Base-by-base conservation (phyloP, 1,140 invertebrate genomes). In the Homarus americanus region DNA sequence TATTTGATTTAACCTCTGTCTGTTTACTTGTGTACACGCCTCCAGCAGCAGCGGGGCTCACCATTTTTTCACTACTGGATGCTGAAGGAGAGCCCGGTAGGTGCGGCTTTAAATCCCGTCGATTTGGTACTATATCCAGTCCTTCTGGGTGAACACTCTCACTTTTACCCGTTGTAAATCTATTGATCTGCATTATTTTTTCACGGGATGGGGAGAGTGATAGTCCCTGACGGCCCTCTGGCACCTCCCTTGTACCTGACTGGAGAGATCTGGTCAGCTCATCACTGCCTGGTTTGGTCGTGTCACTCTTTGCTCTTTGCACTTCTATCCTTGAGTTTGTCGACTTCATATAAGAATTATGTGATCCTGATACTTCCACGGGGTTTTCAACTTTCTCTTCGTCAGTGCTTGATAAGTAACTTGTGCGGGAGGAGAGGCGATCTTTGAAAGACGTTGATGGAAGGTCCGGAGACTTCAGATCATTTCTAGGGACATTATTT, bases 351-450 rank as follows among this genome's bases (percentile, higher is more conserved):
- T 32, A 4, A 7, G n/a, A 12, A 32, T 69, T 5, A 12, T 1
- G 28, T 32, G n/a, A 69, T 4, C 2, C 5, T 28, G n/a, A 32
- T 53, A 53, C 49, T 41, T 53, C 32, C 3, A 24, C 49, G 15
- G 78, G 34, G n/a, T 28, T 44, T 5, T 80, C 78, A 53, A 15
- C 44, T 32, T 32, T 34, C 17, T 32, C 78, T 10, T 80, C 40
- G 24, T 44, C 44, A 0, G 38, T 63, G 40, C 66, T 40, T n/a
- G 82, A 38, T 28, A 73, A 24, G 40, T 69, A 85, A 41, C 82
- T 73, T n/a, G 82, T 73, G n/a, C 82, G 34, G 7, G 82, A 69
- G 9, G n/a, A 49, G 24, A 85, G 36, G 41, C 82, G 82, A 17
- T 66, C 58, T 20, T 69, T 73, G 17, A 85, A 53, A 44, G 82